Evolutionary conservation across 2,888 invertebrate genomes (phyloP), one percentile per base, ranked within the genome.

Genomic region (Drosophila bunnanda): DNA sequence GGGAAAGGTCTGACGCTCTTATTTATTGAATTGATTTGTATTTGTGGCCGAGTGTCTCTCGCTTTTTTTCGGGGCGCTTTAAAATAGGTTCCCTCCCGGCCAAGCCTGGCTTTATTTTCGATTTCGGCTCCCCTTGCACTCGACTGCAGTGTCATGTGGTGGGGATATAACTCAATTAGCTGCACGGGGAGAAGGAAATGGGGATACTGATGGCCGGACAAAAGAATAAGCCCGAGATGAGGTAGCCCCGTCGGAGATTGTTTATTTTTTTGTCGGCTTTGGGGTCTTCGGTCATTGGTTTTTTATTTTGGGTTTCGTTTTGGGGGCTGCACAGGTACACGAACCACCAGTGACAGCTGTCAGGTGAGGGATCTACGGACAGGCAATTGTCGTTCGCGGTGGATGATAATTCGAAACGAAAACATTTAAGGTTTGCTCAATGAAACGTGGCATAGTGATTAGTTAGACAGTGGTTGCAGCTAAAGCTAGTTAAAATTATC

Each of bases 1-100:
- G 62, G 76, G 75, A 84, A 77, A 77, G 66, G 75, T 72, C 62
- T 32, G 50, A 53, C 43, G 38, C 25, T 43, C 36, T 54, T 25
- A 72, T 87, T 87, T 84, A 81, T 84, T 84, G 88, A 78, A 87
- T 87, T 81, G 88, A 78, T 78, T 82, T 76, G 78, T 75, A 66
- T 76, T 83, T 80, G 77, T 77, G 55, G 80, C 44, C 28, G 73
- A 72, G 62, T 56, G n/a, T 38, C 39, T 41, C 38, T 48, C 9
- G 32, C n/a, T 22, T 22, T 34, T 39, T 65, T 54, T 46, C 12
- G 15, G 38, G 38, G 34, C 70, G 66, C 54, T 69, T 67, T 69
- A 69, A 67, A 48, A 69, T 72, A 55, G 73, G 70, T 72, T 72
- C 52, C 46, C 46, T 25, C 54, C 54, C 50, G 25, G 46, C n/a